Evolutionary conservation across 1,140 invertebrate genomes (phyloP).

Genomic region (Sarcophaga peregrina): DNA sequence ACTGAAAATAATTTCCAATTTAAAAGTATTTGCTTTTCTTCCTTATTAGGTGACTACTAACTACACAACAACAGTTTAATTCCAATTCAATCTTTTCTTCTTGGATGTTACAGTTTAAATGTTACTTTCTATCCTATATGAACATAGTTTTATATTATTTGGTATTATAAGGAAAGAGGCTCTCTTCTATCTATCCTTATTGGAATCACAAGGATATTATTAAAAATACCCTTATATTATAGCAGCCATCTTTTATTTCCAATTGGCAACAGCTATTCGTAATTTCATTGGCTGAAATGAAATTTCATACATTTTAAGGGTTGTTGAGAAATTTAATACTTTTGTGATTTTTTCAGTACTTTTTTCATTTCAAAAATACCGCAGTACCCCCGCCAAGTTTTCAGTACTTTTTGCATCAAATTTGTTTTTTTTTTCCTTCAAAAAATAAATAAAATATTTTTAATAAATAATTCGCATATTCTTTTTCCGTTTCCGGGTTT

Average conservation of each 20-base stretch:
- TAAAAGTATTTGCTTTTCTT: neutral
- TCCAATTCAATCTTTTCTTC: slow-evolving; percentile 29
- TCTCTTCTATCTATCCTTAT: neutral
- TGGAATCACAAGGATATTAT: neutral
- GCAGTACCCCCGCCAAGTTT: no score
- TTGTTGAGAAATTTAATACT: no score
- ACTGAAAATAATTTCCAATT: neutral
- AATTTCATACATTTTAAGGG: no score
- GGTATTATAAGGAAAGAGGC: no score
- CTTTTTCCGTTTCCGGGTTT: no score
- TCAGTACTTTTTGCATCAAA: no score
- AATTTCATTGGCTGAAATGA: slow-evolving; percentile 1
- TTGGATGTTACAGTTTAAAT: slow-evolving; percentile 27
- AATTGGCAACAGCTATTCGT: slow-evolving; percentile 22
- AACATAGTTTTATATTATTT: neutral
- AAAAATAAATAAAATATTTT: no score
- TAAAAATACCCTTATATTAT: neutral
- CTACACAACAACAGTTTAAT: neutral
- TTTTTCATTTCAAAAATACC: no score
- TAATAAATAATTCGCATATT: no score
- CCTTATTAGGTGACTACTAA: neutral
- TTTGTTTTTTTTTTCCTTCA: no score
- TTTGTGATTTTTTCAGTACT: no score
- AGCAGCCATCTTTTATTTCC: slow-evolving; percentile 24
- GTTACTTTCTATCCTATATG: neutral